Conservation (phyloP, 2,797 vertebrate species). For the Pteronotus mesoamericanus region DNA sequence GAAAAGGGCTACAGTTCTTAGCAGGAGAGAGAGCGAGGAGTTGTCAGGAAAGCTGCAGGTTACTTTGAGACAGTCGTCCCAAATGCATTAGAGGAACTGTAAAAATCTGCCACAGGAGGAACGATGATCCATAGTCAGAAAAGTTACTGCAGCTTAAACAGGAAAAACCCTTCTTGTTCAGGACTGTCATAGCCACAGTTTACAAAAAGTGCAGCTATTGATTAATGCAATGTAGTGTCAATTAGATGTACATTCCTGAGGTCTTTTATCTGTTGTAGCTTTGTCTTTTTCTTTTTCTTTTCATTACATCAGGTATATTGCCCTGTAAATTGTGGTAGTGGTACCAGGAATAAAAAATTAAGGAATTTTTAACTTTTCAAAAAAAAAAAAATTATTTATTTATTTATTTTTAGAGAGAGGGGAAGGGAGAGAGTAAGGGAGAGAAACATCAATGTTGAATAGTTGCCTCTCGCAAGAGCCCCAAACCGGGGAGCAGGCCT, state of each 20-base stretch:
- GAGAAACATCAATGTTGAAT: too few species aligned
- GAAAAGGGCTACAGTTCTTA: conserved; percentile 95
- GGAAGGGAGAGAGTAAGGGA: too few species aligned
- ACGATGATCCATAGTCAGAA: too few species aligned
- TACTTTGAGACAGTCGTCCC: conserved; percentile 98
- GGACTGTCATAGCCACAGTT: conserved; percentile 92
- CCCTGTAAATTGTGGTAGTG: too few species aligned
- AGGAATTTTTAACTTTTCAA: too few species aligned
- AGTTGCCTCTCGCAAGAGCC: too few species aligned
- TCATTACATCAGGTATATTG: conserved; percentile 91
- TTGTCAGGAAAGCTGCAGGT: conserved; percentile 99
- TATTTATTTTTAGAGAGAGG: too few species aligned
- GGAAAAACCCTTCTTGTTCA: too few species aligned
- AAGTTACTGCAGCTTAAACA: conserved; percentile 95
- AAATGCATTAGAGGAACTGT: conserved; percentile 97
- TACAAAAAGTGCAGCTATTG: conserved; percentile 94
- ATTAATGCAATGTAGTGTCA: conserved; percentile 88
- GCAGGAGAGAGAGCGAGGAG: conserved; percentile 97
- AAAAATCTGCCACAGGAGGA: too few species aligned
- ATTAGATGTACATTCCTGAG: conserved; percentile 92
- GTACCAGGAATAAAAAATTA: too few species aligned
- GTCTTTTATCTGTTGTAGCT: conserved; percentile 91
- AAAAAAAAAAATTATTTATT: too few species aligned
- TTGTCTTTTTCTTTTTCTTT: conserved; percentile 85
- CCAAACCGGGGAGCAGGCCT: too few species aligned